Evolutionary conservation across 2,113 vertebrate species (phyloP), one percentile per base, ranked within the genome.

Genomic region (Hippocampus guttulatus): DNA sequence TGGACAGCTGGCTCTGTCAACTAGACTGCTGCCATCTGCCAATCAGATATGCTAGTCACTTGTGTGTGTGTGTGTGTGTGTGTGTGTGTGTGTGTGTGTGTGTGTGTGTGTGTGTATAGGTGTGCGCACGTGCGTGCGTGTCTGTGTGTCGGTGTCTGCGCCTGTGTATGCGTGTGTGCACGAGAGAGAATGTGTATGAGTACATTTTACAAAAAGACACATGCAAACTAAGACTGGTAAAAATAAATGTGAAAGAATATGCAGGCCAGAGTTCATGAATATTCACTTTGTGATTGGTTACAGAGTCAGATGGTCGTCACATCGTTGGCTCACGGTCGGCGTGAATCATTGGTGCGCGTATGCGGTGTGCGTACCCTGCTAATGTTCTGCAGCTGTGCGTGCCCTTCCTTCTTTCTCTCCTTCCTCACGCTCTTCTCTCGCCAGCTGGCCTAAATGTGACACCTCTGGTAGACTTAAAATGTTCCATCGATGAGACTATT

Each of bases 251-350:
- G 64, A 47, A 27, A 47, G 12, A 47, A 49, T 47, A 65, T 27
- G 64, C 64, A n/a, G 38, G 5, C 45, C 55, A 38, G 15, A 55
- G 49, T 38, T 79, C 67, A 87, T 90, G 84, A 81, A 89, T 89
- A 90, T 89, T 89, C 81, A 88, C 75, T 66, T 23, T 67, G 58
- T 60, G 78, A 89, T 86, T 87, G 83, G 86, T 87, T 87, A 87
- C 86, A 85, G 78, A 75, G 74, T 88, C 83, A 88, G 84, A 84
- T 84, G 88, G 81, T 78, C 68, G 87, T 72, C 78, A 80, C 74
- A 75, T 74, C 68, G 60, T 80, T 85, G 80, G 80, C 81, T 73
- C 54, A 4, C 54, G 40, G 75, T 61, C 57, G 58, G 71, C 73
- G 77, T 74, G 64, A 78, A 67, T 84, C 62, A 70, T 73, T 23